phyloP scores from a whole-genome alignment of 1,140 invertebrate genomes.

The Macrobrachium nipponense region DNA sequence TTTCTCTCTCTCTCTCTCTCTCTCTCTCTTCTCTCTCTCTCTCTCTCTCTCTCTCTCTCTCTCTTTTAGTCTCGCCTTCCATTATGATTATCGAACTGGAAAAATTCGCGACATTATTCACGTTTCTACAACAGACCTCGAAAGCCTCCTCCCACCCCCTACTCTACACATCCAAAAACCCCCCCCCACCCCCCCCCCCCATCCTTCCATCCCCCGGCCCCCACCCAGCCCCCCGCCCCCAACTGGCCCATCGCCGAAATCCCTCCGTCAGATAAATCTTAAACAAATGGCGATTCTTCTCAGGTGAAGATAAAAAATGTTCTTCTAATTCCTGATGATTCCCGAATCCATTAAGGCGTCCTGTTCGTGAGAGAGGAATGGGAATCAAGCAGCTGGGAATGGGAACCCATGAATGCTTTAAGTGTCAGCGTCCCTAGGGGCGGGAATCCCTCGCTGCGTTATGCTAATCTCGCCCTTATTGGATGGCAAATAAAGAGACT shows the following conservation, averaged over 20 bases:
- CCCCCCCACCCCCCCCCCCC: neutral
- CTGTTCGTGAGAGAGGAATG: conserved; percentile 31
- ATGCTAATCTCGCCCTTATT: neutral
- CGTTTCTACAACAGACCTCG: neutral
- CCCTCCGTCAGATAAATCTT: neutral
- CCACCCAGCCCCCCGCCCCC: neutral
- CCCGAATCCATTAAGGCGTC: conserved; percentile 32
- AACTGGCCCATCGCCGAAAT: neutral
- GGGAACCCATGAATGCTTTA: conserved; percentile 41
- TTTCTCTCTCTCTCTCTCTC: no score
- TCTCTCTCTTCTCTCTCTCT: no score
- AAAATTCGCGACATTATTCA: no score
- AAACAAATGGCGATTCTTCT: neutral
- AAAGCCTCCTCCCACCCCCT: no score
- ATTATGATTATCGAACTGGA: no score
- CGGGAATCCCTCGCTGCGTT: neutral
- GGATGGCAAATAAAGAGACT: neutral
- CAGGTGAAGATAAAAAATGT: neutral
- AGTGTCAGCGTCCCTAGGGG: neutral
- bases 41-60: no score
- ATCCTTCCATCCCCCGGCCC: no score
- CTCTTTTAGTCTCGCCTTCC: no score
- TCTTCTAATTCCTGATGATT: conserved; percentile 33
- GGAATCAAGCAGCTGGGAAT: conserved; percentile 46
- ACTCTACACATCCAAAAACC: neutral